phyloP scores from a whole-genome alignment of 2,797 vertebrate species.

The Hyperoplus lanceolatus region DNA sequence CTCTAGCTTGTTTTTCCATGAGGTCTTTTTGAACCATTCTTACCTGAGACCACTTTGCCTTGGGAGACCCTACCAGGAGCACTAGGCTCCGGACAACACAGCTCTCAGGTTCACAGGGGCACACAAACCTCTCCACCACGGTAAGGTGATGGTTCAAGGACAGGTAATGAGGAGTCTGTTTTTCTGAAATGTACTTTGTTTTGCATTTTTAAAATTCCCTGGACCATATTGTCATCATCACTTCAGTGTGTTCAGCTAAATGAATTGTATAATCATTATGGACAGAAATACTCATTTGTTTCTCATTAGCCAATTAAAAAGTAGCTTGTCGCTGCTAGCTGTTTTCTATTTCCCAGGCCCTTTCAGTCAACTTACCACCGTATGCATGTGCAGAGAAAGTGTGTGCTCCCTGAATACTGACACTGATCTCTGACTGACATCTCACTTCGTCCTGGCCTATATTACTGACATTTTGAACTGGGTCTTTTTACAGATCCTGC shows the following conservation, averaged over 20 bases:
- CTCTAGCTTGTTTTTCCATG: too few relatives aligned
- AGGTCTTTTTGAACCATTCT: too few relatives aligned
- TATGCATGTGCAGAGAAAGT: neutral
- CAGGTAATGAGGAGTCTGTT: conserved; percentile 35
- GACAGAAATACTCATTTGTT: conserved; percentile 4
- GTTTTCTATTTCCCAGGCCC: neutral
- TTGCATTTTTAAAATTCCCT: conserved; percentile 27
- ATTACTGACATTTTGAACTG: conserved; percentile 75
- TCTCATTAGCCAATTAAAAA: neutral
- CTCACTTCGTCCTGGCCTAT: conserved; percentile 51
- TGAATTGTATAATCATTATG: conserved; percentile 13
- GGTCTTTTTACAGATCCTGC: conserved; percentile 59
- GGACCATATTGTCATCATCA: conserved; percentile 4
- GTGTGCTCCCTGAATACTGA: conserved; percentile 50
- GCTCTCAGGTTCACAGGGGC: too few relatives aligned
- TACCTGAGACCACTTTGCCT: too few relatives aligned
- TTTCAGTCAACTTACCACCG: neutral
- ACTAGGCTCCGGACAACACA: too few relatives aligned
- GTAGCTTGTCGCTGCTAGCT: neutral
- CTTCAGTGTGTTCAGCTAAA: conserved; percentile 6
- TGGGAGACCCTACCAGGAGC: too few relatives aligned
- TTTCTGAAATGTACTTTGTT: conserved; percentile 42
- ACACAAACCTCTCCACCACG: too few relatives aligned
- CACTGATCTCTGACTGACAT: conserved; percentile 61
- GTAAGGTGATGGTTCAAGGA: too few relatives aligned